Evolutionary conservation across 2,797 vertebrate genomes (phyloP), one percentile per base, ranked within the genome.

Genomic region (Harpagifer antarcticus): DNA sequence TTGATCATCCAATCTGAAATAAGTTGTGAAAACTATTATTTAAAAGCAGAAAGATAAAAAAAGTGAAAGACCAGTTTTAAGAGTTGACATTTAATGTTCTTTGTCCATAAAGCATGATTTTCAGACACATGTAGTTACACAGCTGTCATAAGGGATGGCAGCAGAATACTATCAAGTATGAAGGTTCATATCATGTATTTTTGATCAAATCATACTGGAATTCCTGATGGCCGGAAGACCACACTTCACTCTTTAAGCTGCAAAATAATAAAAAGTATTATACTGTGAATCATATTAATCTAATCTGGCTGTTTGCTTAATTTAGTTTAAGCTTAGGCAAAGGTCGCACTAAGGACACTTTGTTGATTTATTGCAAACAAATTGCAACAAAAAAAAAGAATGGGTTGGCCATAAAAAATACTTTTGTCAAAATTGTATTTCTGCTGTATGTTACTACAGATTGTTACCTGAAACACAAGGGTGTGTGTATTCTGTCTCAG

Each of bases 401-500:
- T 23, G 43, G 44, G 27, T 60, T 45, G 9, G 20, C 17, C 11
- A 15, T 31, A 7, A 58, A 42, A 42, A 55, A 3, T 2, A 10
- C 7, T 20, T 10, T 9, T 3, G 3, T 9, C 19, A 45, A 44
- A 0, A 4, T 19, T 2, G 9, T 33, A 50, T 17, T 40, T 48
- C 13, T 40, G 14, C 27, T 45, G 15, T 31, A 10, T 67, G 16
- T 63, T 5, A 17, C 33, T 55, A 0, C 1, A 5, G 4, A 20
- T 6, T 43, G 3, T 60, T 71, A 66, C 79, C 78, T 76, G 53
- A 9, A 54, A 13, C 19, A 81, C 82, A 89, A n/a, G 72, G 70
- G 43, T 37, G 79, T 4, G 1, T 68, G 49, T 94, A 95, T 52
- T 90, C 82, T 16, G 62, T 70, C 67, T 91, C 84, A 43, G 75